A percentile compares a stretch with the other conserved stretches of the same genome.
phyloP scores from a whole-genome alignment of 2,888 invertebrate species.

The Phortica magna region DNA sequence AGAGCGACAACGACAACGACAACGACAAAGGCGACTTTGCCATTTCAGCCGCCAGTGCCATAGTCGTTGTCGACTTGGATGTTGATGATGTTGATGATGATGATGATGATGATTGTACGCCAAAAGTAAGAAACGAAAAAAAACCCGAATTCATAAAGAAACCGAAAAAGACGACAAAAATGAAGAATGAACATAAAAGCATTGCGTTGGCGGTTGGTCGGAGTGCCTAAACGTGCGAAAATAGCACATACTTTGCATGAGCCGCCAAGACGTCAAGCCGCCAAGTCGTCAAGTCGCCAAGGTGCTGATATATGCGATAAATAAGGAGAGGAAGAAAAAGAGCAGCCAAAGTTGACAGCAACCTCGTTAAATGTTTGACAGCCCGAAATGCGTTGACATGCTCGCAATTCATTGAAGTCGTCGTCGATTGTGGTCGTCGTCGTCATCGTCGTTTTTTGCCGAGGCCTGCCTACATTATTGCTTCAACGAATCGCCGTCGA shows the following conservation, averaged over 20 bases:
- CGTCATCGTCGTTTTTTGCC: neutral
- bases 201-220: too few species aligned
- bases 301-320: constrained; percentile 1
- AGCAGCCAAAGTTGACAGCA: neutral
- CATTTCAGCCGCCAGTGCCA: neutral
- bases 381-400: constrained; percentile 31
- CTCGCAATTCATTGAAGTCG: neutral
- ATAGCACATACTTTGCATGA: neutral
- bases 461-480: neutral
- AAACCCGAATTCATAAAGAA: too few species aligned
- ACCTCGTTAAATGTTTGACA: constrained; percentile 35
- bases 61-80: neutral
- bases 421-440: neutral
- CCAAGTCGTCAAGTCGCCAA: neutral
- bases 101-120: neutral
- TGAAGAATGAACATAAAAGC: too few species aligned
- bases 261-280: too few species aligned
- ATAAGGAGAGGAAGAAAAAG: neutral
- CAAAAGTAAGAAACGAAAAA: too few species aligned
- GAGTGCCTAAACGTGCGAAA: neutral
- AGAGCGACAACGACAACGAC: neutral
- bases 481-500: neutral
- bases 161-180: too few species aligned
- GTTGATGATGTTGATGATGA: neutral
- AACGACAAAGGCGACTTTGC: neutral